Evolutionary conservation across 2,113 vertebrate genomes (phyloP).

Genomic region (Dunckerocampus dactyliophorus): DNA sequence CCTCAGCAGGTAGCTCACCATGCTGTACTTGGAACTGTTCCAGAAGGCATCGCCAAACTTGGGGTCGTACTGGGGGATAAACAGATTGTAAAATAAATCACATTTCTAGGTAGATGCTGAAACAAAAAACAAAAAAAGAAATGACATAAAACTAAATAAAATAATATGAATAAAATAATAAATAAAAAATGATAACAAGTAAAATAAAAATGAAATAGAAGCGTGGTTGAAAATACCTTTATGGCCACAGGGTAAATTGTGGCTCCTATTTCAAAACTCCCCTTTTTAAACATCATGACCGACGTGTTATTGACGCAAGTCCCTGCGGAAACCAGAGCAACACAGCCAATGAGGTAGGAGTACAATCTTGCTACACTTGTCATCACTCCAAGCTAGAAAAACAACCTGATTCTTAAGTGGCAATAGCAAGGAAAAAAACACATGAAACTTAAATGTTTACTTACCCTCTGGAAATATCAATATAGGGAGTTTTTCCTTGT

Average conservation of each 20-base stretch:
- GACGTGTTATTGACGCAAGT: conserved; percentile 98
- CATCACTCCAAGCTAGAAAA: conserved; percentile 14
- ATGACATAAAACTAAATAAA: neutral
- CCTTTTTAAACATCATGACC: conserved; percentile 99
- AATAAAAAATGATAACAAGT: too few species aligned
- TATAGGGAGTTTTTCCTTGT: conserved; percentile 91
- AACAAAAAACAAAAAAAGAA: neutral
- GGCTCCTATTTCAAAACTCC: conserved; percentile 96
- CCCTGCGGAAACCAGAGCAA: conserved; percentile 73
- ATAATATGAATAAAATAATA: too few species aligned
- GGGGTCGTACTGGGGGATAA: conserved; percentile 84
- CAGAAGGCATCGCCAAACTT: conserved; percentile 97
- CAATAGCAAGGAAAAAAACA: conserved; percentile 10
- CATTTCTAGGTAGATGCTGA: neutral
- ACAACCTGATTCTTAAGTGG: conserved; percentile 15
- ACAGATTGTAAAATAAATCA: neutral
- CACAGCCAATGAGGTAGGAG: neutral
- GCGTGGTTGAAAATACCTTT: conserved; percentile 51
- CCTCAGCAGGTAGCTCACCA: conserved; percentile 89
- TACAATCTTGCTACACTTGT: conserved; percentile 6
- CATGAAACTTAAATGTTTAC: conserved; percentile 12
- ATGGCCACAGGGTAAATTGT: conserved; percentile 96
- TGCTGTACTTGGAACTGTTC: conserved; percentile 94
- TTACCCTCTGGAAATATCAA: conserved; percentile 81
- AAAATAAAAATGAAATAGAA: neutral